Conservation (phyloP, 2,113 vertebrate genomes). For the Pseudorasbora parva region DNA sequence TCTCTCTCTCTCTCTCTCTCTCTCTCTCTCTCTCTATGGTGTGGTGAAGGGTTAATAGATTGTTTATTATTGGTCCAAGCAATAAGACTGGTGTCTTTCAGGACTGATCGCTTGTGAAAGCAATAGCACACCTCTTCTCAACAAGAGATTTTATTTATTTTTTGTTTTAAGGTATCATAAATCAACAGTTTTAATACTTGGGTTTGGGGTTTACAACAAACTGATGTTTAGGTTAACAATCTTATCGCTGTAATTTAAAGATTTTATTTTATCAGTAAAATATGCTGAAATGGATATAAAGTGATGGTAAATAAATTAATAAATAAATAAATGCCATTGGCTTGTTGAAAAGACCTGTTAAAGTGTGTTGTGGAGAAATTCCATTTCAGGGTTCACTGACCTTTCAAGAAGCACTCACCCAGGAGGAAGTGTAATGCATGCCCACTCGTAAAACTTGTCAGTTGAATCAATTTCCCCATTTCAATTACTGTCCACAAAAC, state of each 20-base stretch:
- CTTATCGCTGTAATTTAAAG: background rate
- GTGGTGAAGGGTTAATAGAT: background rate
- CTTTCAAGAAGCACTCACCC: slow-evolving; percentile 63
- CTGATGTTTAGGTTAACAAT: background rate
- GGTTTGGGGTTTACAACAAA: background rate
- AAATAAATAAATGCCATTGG: slow-evolving; percentile 53
- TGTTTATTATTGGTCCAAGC: background rate
- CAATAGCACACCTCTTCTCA: background rate
- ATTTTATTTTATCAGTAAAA: background rate
- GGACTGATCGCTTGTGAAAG: background rate
- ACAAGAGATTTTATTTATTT: background rate
- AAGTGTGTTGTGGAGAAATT: slow-evolving; percentile 71
- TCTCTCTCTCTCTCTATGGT: no score
- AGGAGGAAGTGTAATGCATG: slow-evolving; percentile 66
- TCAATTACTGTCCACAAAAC: slow-evolving; percentile 63
- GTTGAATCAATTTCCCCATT: slow-evolving; percentile 72
- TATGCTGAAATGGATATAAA: background rate
- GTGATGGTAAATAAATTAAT: background rate
- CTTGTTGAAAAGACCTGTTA: slow-evolving; percentile 63
- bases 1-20: no score
- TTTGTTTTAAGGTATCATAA: background rate
- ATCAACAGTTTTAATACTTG: background rate
- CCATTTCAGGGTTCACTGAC: slow-evolving; percentile 76
- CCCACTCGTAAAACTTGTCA: slow-evolving; percentile 66
- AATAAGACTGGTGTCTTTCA: background rate